Evolutionary conservation across 2,797 vertebrate genomes (phyloP), one percentile per base, ranked within the genome.

Genomic region (Halcyon leucocephala): DNA sequence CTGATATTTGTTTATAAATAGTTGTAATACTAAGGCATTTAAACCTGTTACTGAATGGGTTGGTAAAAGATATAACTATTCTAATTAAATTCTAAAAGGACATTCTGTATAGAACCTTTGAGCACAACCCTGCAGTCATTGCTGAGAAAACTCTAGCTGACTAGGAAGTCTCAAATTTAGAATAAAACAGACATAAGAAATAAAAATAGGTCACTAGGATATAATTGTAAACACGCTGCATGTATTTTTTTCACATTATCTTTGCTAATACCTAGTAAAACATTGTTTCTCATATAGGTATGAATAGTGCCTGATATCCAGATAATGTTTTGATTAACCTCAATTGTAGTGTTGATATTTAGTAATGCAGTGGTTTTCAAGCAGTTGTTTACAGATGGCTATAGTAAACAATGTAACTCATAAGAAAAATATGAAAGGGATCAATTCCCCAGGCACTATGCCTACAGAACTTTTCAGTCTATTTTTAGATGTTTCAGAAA

Each of bases 151-250:
- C 73, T 90, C 70, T 18, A 73, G 8, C 24, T 89, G 85, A 82
- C 48, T 86, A 84, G 69, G 92, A 82, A 84, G 82, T 76, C 73
- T 93, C 52, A 70, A 61, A 89, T 84, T 82, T 89, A 46, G 48
- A 86, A 77, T 73, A 24, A 80, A 91, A 67, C 51, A 54, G 78
- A 80, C 78, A 91, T 8, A 65, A 61, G 67, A 94, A 84, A 62
- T 78, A 88, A 92, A 93, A 90, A 88, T 80, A 95, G 91, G 94
- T 91, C 94, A 90, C 41, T 82, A 80, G 70, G 51, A 91, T 90
- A 65, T 91, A 90, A 93, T 46, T 82, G 67, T 61, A 82, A 94
- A 74, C 71, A 64, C 18, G 28, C 51, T 7, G 20, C 80, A 22
- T 4, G 0, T 74, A 11, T 42, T 92, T 93, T 93, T 82, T 86